Conservation (phyloP, 2,797 vertebrate species). For the Microctenopoma stevenorrisi region DNA sequence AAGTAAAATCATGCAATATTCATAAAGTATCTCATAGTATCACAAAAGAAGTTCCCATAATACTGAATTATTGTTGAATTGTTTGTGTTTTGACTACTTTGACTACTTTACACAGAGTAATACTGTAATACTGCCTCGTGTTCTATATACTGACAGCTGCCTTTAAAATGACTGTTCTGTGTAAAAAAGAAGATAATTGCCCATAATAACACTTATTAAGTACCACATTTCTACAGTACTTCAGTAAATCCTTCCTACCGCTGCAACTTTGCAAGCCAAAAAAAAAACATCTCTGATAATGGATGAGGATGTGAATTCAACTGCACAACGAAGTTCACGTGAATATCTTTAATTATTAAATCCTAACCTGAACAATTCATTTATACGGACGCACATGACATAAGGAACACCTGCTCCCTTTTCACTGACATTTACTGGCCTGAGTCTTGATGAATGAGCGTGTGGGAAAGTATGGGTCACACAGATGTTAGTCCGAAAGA, state of each 20-base stretch:
- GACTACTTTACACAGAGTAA: background rate
- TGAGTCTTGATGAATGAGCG: slow-evolving; percentile 29
- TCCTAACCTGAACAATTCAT: slow-evolving; percentile 16
- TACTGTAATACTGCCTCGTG: background rate
- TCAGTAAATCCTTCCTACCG: background rate
- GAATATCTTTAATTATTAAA: slow-evolving; percentile 27
- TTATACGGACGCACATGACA: slow-evolving; percentile 20
- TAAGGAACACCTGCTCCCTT: slow-evolving; percentile 42
- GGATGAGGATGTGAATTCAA: slow-evolving; percentile 17
- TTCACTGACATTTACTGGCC: slow-evolving; percentile 8
- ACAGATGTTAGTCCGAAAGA: slow-evolving; percentile 38
- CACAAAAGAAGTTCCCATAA: too few relatives aligned
- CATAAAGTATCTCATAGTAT: too few relatives aligned
- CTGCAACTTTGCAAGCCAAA: slow-evolving; percentile 7
- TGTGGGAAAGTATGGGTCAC: slow-evolving; percentile 23
- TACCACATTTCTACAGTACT: background rate
- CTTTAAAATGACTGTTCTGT: background rate
- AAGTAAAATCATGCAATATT: too few relatives aligned
- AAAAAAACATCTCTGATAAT: slow-evolving; percentile 9
- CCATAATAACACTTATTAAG: background rate
- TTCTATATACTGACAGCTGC: background rate
- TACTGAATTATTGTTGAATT: background rate
- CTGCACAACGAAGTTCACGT: slow-evolving; percentile 10
- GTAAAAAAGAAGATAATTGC: background rate
- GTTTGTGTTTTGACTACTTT: background rate